phyloP scores from a whole-genome alignment of 2,797 vertebrate genomes.

The Clarias fuscus region DNA sequence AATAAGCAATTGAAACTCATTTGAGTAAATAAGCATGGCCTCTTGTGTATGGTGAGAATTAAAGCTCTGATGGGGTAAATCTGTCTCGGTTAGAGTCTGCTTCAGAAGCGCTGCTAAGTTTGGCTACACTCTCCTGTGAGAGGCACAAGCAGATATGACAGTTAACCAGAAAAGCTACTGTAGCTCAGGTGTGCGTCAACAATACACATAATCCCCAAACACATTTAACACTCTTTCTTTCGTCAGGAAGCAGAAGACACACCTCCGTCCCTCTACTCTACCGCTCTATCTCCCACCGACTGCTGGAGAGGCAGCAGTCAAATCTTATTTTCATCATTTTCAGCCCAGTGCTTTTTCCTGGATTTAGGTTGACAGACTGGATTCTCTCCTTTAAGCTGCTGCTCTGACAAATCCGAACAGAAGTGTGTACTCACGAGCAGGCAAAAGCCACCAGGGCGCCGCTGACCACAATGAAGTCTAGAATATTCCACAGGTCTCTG shows the following conservation, averaged over 20 bases:
- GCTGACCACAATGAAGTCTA: conserved; percentile 99
- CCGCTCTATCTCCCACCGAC: conserved; percentile 33
- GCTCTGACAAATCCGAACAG: conserved; percentile 28
- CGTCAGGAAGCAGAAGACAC: conserved; percentile 28
- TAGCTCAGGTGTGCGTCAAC: conserved; percentile 30
- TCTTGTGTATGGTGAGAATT: conserved; percentile 16
- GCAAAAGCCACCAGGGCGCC: conserved; percentile 98
- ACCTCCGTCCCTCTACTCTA: conserved; percentile 25
- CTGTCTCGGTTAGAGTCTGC: not conserved
- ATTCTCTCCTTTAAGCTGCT: conserved; percentile 5
- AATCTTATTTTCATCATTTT: conserved; percentile 46
- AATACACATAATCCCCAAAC: conserved; percentile 36
- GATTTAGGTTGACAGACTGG: conserved; percentile 46
- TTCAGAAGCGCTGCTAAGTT: conserved; percentile 25
- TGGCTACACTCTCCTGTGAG: conserved; percentile 31
- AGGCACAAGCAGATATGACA: conserved; percentile 28
- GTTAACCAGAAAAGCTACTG: conserved; percentile 22
- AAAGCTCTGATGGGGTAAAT: conserved; percentile 17
- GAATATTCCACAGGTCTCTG: conserved; percentile 97
- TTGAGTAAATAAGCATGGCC: conserved; percentile 27
- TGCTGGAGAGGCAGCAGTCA: conserved; percentile 48
- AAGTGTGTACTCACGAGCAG: conserved; percentile 89
- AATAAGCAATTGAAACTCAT: conserved; percentile 22
- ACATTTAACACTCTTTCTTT: conserved; percentile 46
- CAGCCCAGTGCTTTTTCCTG: conserved; percentile 40